phyloP scores from a whole-genome alignment of 1,140 invertebrate genomes.

The Drosophila hydei region DNA sequence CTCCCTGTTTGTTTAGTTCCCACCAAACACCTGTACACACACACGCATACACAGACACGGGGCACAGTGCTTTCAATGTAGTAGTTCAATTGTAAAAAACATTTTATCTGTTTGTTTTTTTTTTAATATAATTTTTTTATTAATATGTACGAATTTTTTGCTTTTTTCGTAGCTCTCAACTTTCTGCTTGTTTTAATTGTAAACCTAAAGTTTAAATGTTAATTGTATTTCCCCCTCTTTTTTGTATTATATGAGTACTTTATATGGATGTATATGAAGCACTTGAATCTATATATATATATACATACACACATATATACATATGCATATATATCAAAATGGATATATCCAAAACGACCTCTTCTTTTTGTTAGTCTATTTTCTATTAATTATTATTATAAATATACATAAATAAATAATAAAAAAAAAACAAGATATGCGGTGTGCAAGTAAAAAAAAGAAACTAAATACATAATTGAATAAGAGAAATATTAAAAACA shows the following conservation, averaged over 20 bases:
- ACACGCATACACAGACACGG: slow-evolving; percentile 30
- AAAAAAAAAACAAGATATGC: slow-evolving; percentile 35
- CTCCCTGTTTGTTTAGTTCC: slow-evolving; percentile 5
- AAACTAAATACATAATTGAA: slow-evolving; percentile 54
- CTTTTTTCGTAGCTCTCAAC: not conserved
- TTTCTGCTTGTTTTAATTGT: slow-evolving; percentile 6
- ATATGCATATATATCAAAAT: slow-evolving; percentile 19
- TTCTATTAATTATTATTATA: slow-evolving; percentile 76
- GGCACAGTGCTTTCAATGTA: slow-evolving; percentile 69
- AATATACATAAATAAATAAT: slow-evolving; percentile 37
- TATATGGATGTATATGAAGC: slow-evolving; percentile 34
- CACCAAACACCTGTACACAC: slow-evolving; percentile 14
- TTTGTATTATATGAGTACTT: slow-evolving; percentile 53
- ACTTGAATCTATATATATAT: slow-evolving; percentile 29
- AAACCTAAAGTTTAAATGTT: slow-evolving; percentile 4
- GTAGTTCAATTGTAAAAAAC: slow-evolving; percentile 58
- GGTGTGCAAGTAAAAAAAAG: slow-evolving; percentile 46
- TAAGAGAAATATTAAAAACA: slow-evolving; percentile 45
- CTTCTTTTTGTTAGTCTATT: slow-evolving; percentile 79
- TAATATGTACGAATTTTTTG: not conserved
- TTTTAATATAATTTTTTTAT: slow-evolving; percentile 17
- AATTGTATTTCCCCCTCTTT: not conserved
- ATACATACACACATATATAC: slow-evolving; percentile 2
- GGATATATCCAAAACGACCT: slow-evolving; percentile 68
- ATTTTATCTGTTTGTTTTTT: slow-evolving; percentile 54